Evolutionary conservation across 1,140 invertebrate species (phyloP), one percentile per base, ranked within the genome.

Genomic region (Bombus fervidus): DNA sequence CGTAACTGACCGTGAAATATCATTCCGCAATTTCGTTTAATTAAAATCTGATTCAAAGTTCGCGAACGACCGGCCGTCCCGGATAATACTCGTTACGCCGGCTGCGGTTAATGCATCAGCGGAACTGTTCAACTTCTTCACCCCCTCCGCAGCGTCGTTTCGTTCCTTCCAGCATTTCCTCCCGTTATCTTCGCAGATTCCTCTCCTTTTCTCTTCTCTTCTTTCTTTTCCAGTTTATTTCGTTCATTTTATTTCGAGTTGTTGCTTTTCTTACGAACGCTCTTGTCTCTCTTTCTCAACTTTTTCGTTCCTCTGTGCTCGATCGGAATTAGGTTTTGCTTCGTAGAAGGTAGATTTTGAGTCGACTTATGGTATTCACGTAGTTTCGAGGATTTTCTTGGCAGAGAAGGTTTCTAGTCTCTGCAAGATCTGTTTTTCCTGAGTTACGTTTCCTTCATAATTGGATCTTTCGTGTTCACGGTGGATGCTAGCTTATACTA

Each of bases 31-130:
- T 95, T 94, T 94, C 91, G 91, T 95, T 95, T 95, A 95, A 95
- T 95, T 95, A 95, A 95, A 95, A 94, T 94, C 92, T 94, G 94
- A 95, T 94, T 94, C 93, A 92, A 94, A 92, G 92, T 94, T 94
- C 64, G 78, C 86, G 57, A 88, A 88, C 87, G 88, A 87, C 85
- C 90, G 89, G 78, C 83, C 89, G 59, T 64, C 83, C 69, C 68
- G 87, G 69, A 86, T 91, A 86, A 87, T 88, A 86, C 85, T 78
- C 78, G 77, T 88, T 88, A 91, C 91, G 82, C 91, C 94, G 92
- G 94, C 90, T 95, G 95, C 84, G 94, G 94, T 95, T 95, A 95
- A 95, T 94, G 94, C 92, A 93, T 94, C 92, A 91, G 90, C 90
- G 86, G 93, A 94, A 94, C 92, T 93, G 92, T 94, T 94, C 92